Evolutionary conservation across 2,797 vertebrate species (phyloP), one percentile per base, ranked within the genome.

Genomic region (Pipistrellus nathusii): DNA sequence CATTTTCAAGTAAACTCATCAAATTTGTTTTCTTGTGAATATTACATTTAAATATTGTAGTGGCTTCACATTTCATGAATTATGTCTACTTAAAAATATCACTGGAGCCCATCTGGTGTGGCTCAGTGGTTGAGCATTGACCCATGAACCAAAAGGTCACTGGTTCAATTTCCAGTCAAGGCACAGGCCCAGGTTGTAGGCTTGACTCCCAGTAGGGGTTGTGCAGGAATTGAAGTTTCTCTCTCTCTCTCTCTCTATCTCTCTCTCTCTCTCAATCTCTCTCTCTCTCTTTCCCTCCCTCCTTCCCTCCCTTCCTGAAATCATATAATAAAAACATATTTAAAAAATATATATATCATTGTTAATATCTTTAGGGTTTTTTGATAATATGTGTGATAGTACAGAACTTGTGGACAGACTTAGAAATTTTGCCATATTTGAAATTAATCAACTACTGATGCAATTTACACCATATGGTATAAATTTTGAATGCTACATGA

Each of bases 51-150:
- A 90, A 30, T 81, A 32, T 23, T 86, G 27, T 0, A 69, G 2
- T 95, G 66, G 13, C n/a, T 88, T 64, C 92, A 77, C 66, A 27
- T 85, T 85, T 84, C 30, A 18, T 55, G 59, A 81, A 20, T 93
- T 10, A 3, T 62, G 30, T 73, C 64, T 85, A 51, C 38, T 30
- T 93, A 57, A 72, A 82, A 88, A 69, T 55, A 55, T 81, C 72
- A 46, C 59, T 83, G 32, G 35, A 14, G 59, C 59, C 27, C 57
- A 59, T 10, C 57, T 59, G 57, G 57, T 59, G 25, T 27, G 10
- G 57, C 57, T 27, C 27, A 62, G 25, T 59, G 57, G 57, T 59
- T 59, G 25, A 27, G 27, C 59, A 30, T 14, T 62, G 59, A 30
- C 27, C 59, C 59, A 14, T 30, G 59, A 62, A 30, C 25, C 57